Conservation (phyloP, 2,113 vertebrate species). For the Sinocyclocheilus grahami region DNA sequence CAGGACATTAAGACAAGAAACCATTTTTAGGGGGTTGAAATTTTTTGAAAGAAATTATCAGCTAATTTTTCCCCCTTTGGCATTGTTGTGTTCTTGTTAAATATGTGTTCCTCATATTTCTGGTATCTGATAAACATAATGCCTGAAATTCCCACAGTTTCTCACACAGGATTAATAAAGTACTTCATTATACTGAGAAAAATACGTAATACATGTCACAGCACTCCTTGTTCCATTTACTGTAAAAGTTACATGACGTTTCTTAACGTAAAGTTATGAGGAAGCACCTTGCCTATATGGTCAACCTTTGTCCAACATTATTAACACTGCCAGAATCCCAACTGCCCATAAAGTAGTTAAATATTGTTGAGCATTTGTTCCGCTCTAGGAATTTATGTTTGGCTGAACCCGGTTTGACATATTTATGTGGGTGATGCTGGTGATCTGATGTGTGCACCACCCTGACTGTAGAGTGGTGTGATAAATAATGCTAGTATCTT, state of each 20-base stretch:
- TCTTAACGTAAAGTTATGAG: not conserved
- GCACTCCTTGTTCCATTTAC: slow-evolving; percentile 13
- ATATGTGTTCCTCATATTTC: not conserved
- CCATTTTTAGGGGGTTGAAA: not conserved
- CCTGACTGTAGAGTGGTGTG: not conserved
- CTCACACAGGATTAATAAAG: slow-evolving; percentile 9
- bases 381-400: not conserved
- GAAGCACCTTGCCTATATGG: slow-evolving; percentile 1
- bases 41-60: not conserved
- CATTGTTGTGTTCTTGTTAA: not conserved
- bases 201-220: not conserved
- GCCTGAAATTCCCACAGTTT: not conserved
- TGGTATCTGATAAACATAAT: not conserved
- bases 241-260: slow-evolving; percentile 2
- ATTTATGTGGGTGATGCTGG: not conserved
- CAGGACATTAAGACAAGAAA: not conserved
- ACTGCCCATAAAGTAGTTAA: slow-evolving; percentile 26
- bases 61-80: too few relatives aligned
- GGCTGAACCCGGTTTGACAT: not conserved
- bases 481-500: slow-evolving; percentile 2
- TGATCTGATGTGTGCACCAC: not conserved
- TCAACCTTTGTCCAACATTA: slow-evolving; percentile 20
- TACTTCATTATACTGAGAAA: slow-evolving; percentile 8
- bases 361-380: slow-evolving; percentile 28
- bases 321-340: slow-evolving; percentile 10